Conservation (phyloP, 2,797 vertebrate species). For the Acipenser ruthenus region DNA sequence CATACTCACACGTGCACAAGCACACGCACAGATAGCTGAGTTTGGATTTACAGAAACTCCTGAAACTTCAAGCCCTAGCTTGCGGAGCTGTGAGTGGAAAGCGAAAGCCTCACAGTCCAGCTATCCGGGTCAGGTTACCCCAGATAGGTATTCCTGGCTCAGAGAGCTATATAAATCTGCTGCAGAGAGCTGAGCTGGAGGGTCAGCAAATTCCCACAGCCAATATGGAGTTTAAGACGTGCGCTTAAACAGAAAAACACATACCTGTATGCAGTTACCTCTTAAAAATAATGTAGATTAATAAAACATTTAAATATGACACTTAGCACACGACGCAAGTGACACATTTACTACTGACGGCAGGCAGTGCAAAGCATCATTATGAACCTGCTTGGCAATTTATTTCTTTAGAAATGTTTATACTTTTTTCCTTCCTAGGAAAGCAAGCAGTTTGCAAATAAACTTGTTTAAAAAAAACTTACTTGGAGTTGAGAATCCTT, state of each 20-base stretch:
- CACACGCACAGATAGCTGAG: conserved; percentile 31
- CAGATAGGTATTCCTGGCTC: conserved; percentile 37
- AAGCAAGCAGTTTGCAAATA: conserved; percentile 20
- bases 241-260: conserved; percentile 15
- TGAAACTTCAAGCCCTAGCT: conserved; percentile 2
- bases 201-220: conserved; percentile 49
- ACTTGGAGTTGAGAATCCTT: conserved; percentile 53
- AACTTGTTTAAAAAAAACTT: conserved; percentile 41
- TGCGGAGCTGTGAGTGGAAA: conserved; percentile 8
- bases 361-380: conserved; percentile 4
- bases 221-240: not conserved
- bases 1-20: conserved; percentile 19
- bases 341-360: not conserved
- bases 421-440: not conserved
- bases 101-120: conserved; percentile 27
- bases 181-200: conserved; percentile 26
- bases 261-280: conserved; percentile 23
- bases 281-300: conserved; percentile 18
- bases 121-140: conserved; percentile 32
- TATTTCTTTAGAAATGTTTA: conserved; percentile 1
- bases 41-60: conserved; percentile 18
- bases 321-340: not conserved
- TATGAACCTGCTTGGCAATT: too few species aligned
- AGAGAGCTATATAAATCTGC: conserved; percentile 50
- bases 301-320: not conserved